Percentiles rank a stretch among this genome's conserved stretches.
Conservation (phyloP, 2,113 vertebrate genomes). For the Argyrosomus japonicus region DNA sequence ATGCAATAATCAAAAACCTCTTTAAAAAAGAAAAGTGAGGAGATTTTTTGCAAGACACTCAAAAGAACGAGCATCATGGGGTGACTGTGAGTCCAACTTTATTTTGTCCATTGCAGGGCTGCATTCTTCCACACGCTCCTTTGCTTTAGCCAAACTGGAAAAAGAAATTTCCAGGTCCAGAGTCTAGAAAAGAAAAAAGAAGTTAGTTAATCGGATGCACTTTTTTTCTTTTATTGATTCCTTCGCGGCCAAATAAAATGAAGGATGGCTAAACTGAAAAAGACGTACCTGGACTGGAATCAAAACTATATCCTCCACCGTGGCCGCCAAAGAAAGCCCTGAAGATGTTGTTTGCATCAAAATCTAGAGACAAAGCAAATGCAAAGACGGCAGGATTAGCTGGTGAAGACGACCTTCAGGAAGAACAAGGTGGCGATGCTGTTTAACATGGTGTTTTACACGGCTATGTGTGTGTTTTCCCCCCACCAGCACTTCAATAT, state of each 20-base stretch:
- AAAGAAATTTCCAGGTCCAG: conserved; percentile 96
- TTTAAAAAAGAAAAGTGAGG: conserved; percentile 40
- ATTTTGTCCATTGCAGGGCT: conserved; percentile 54
- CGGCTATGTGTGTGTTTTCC: no score
- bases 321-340: conserved; percentile 95
- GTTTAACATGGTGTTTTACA: background rate
- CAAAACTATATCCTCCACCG: conserved; percentile 93
- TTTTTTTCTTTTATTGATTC: background rate
- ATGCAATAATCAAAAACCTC: conserved; percentile 48
- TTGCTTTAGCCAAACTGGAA: conserved; percentile 94
- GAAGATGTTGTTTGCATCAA: conserved; percentile 98
- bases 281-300: conserved; percentile 84
- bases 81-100: conserved; percentile 63
- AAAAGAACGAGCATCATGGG: conserved; percentile 39
- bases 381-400: background rate
- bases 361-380: conserved; percentile 83
- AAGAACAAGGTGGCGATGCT: background rate
- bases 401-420: background rate
- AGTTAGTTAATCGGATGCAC: background rate
- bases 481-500: no score
- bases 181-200: conserved; percentile 79
- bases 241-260: background rate
- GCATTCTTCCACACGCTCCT: background rate
- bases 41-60: conserved; percentile 81
- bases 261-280: background rate